Evolutionary conservation across 2,888 invertebrate species (phyloP), one percentile per base, ranked within the genome.

Genomic region (Lypha dubia): DNA sequence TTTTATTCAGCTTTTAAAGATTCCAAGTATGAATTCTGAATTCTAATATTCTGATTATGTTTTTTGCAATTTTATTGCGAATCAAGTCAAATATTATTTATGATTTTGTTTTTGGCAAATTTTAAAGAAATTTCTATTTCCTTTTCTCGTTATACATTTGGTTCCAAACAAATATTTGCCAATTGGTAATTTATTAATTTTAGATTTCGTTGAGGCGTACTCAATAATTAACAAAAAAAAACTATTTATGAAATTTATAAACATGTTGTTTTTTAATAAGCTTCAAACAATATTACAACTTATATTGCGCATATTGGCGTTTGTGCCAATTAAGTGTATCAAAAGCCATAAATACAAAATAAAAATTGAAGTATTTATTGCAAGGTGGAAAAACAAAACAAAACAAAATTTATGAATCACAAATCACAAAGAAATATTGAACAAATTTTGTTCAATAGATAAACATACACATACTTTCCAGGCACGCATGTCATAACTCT

Each of bases 401-500:
- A 67, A 71, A 71, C 24, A 63, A 46, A 65, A 28, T 28, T 4
- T 4, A 28, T 15, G 41, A 49, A 51, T 38, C 11, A 51, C 13
- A 49, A 74, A 65, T 80, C 44, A 76, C 46, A 38, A 76, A 67
- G 49, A 49, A 58, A 65, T 49, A 44, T 22, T 17, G 5, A 74
- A 62, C 35, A 60, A 51, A 83, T 74, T n/a, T 83, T 68, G 53
- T 46, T 68, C 15, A 71, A 65, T 9, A 58, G 22, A 7, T n/a
- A 7, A 17, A 7, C n/a, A 62, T 38, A n/a, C 15, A 8, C 6
- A 49, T 74, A 41, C 58, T 75, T 79, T 58, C 51, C 53, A 60
- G 46, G 58, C 79, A 80, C 67, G 75, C 84, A 80, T 75, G 67
- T 65, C 76, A 67, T 84, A 80, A 84, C 53, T 80, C 53, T 35